Base-by-base conservation (phyloP, 2,888 invertebrate species). In the Dolichopus griseipennis region DNA sequence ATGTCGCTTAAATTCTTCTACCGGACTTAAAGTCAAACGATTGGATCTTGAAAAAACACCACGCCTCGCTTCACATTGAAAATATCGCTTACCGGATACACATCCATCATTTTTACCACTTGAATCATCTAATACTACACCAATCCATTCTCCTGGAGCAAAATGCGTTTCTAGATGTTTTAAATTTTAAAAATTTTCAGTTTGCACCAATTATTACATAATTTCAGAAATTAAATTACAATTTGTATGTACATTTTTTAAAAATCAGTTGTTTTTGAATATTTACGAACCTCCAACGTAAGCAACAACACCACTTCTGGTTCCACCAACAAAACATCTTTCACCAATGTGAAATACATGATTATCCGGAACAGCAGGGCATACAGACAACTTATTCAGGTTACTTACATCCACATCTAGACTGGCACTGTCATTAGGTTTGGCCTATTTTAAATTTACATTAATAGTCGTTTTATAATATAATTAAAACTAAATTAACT, bases 71-170 rank as follows among this genome's bases (percentile, higher is more conserved):
- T 93, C 90, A 79, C 97, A 97, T 80, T 95, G 94, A 82, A 97
- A 97, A 82, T 97, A 97, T 66, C 92, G 88, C 68, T 89, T 87
- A 67, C 95, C 95, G 68, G 92, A 92, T 71, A 97, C 96, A 43
- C 94, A 92, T 34, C 97, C 97, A 81, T 97, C 96, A 80, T 97
- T 97, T 85, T 97, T 97, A 79, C 97, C 98, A 76, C 93, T 90
- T 62, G 95, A 89, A 74, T 96, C 94, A 81, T 97, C 97, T 73
- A 99, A 87, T 70, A 95, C 97, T 70, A 99, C 90, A 66, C 97
- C 98, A 66, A 96, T 97, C 97, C 97, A 99, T 73, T 97, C 95
- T 70, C 98, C 98, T 22, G 95, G 94, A 20, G 97, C 97, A 83
- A 98, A 97, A 80, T 96, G 93, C 67, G 97, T 95, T 78, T 94